Base-by-base conservation (phyloP, 2,888 invertebrate species). In the Agrochola macilenta region DNA sequence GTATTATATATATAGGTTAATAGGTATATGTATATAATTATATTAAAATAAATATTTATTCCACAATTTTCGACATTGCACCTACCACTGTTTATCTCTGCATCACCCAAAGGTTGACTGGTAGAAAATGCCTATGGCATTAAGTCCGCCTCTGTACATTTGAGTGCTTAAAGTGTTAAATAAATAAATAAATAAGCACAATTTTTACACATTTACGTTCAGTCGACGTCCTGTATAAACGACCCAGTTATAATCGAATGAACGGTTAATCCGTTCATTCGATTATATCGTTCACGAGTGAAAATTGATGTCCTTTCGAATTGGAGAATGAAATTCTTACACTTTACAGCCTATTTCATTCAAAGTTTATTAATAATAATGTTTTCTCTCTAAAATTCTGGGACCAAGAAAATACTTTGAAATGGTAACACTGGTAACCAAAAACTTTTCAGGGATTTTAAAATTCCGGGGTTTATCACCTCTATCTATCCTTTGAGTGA, bases 401-500 rank as follows among this genome's bases (percentile, higher is more conserved):
- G 60, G 5, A 8, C 46, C 9, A n/a, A 43, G 78, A 54, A 83
- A 78, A 78, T 63, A 46, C 79, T 83, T 83, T 83, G 83, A 86
- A 78, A 66, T 65, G 73, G 35, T 35, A 35, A 7, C 39, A 39
- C 39, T 39, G 39, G 73, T 39, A 35, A 46, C 58, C 30, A 35
- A 77, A 70, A 74, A 68, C 7, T 69, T 74, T 82, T 83, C 12
- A 61, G 39, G 9, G 26, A 65, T 66, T 69, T 85, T 63, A 14
- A 46, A 61, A 74, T 23, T 14, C 23, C n/a, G 60, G 54, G 9
- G 12, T 58, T n/a, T 66, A 46, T 46, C 35, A 65, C 23, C 30
- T 57, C 60, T 58, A 66, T 58, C 9, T 17, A 58, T 39, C 60
- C 46, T 69, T 80, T 81, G 61, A 63, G 70, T 66, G 49, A 63